Conservation (phyloP, 2,888 invertebrate species). For the Eupeodes latifasciatus region DNA sequence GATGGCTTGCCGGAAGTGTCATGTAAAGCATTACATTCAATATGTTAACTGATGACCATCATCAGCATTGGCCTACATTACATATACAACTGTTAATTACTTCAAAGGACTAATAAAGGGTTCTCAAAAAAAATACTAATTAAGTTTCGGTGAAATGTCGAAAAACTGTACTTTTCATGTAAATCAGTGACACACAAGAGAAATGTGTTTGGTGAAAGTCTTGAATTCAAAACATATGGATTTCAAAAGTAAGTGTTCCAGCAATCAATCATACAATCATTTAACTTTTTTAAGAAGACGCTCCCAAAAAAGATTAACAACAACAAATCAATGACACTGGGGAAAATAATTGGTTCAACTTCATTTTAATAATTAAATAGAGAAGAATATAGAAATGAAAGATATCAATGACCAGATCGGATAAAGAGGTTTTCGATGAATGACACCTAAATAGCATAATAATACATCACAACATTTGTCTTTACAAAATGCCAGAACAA, state of each 20-base stretch:
- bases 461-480: too few relatives aligned
- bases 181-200: neutral
- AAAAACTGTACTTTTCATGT: neutral
- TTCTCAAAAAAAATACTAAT: neutral
- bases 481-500: too few relatives aligned
- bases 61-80: conserved; percentile 35
- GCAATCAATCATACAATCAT: conserved; percentile 4
- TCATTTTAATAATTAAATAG: too few relatives aligned
- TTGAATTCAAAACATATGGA: neutral
- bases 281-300: neutral
- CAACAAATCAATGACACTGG: neutral
- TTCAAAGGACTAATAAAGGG: conserved; percentile 22
- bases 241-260: neutral
- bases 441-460: too few relatives aligned
- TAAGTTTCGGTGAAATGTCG: conserved; percentile 1
- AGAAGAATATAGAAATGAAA: too few relatives aligned
- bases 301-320: neutral
- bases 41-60: conserved; percentile 19
- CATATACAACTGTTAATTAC: conserved; percentile 19
- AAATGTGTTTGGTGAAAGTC: conserved; percentile 6
- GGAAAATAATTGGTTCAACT: too few relatives aligned
- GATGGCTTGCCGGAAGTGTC: conserved; percentile 60
- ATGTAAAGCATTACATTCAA: neutral
- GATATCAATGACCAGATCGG: too few relatives aligned
- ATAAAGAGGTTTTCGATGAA: too few relatives aligned